phyloP scores from a whole-genome alignment of 2,888 invertebrate genomes.

The Mythimna pallens region DNA sequence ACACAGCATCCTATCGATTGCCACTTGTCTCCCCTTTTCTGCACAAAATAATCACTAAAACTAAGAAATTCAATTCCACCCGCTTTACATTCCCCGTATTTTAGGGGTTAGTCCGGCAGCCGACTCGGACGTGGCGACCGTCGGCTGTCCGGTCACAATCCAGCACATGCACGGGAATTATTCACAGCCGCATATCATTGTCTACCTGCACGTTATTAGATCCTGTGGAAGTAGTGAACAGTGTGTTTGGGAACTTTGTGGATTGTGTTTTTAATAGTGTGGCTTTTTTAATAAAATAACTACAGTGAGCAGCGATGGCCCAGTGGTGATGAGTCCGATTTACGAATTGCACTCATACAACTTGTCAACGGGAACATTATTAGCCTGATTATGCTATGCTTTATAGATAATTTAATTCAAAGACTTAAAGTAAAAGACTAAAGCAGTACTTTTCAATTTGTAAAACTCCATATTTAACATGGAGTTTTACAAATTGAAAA shows the following conservation, averaged over 20 bases:
- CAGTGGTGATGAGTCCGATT: no score
- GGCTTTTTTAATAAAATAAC: neutral
- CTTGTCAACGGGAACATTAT: no score
- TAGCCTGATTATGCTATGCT: no score
- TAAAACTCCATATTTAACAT: no score
- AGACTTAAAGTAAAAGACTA: no score
- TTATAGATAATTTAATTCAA: no score
- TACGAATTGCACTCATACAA: no score
- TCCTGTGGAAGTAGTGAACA: constrained; percentile 14
- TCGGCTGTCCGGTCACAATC: constrained; percentile 40
- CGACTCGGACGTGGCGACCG: constrained; percentile 22
- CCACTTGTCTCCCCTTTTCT: neutral
- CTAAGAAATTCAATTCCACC: constrained; percentile 38
- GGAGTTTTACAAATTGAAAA: no score
- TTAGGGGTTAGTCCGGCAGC: constrained; percentile 25
- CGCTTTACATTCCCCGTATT: constrained; percentile 29
- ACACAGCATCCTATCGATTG: neutral
- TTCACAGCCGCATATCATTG: constrained; percentile 57
- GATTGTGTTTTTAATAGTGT: neutral
- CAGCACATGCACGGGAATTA: constrained; percentile 57
- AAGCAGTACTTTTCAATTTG: no score
- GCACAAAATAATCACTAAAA: constrained; percentile 2
- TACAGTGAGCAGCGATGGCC: no score
- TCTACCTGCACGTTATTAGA: constrained; percentile 53
- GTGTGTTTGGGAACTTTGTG: constrained; percentile 18